Conservation (phyloP, 2,888 invertebrate species). For the Gibbula magus region DNA sequence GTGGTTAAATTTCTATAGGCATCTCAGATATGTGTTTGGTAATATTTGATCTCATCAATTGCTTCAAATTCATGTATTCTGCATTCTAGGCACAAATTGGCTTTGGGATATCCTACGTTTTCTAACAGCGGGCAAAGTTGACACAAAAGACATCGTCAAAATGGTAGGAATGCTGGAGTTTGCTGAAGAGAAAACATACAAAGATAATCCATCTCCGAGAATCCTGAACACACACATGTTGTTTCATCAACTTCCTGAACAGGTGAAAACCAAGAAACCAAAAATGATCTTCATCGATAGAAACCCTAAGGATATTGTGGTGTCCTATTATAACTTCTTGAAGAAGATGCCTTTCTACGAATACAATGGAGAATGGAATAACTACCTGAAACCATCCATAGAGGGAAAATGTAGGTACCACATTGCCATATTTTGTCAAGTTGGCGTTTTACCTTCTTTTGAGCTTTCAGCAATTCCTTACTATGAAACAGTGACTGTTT, state of each 20-base stretch:
- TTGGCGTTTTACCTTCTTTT: too few relatives aligned
- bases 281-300: neutral
- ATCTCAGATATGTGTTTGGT: too few relatives aligned
- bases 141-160: neutral
- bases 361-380: neutral
- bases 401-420: neutral
- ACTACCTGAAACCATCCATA: neutral
- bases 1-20: too few relatives aligned
- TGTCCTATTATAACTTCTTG: neutral
- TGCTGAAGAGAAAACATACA: neutral
- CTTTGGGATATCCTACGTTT: neutral
- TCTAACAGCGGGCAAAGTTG: neutral
- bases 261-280: neutral
- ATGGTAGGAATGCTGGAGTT: neutral
- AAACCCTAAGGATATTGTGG: neutral
- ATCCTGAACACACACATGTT: neutral
- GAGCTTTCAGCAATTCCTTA: too few relatives aligned
- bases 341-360: neutral
- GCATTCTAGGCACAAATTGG: neutral
- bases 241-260: neutral
- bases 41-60: too few relatives aligned
- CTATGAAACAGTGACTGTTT: too few relatives aligned
- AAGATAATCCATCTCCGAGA: neutral
- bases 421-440: neutral
- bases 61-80: too few relatives aligned